A percentile compares a stretch with the other conserved stretches of the same genome.
Conservation (phyloP, 2,888 invertebrate species). For the Prosapia bicincta region DNA sequence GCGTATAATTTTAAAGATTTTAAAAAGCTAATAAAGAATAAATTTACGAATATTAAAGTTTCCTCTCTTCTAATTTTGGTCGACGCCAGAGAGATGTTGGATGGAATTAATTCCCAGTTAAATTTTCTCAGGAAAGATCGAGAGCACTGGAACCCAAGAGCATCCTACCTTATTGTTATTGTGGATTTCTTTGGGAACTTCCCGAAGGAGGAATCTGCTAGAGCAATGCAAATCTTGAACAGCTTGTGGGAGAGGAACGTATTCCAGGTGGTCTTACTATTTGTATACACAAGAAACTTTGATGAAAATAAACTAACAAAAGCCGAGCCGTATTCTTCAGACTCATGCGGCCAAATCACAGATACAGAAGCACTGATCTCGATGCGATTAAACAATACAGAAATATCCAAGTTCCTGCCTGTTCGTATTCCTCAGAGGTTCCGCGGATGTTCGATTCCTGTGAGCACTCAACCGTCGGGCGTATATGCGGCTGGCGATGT, state of each 20-base stretch:
- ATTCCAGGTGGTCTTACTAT: background rate
- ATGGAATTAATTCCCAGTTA: background rate
- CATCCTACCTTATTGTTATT: background rate
- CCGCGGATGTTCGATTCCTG: background rate
- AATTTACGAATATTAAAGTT: background rate
- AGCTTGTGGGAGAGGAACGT: background rate
- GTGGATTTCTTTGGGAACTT: background rate
- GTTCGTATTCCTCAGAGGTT: background rate
- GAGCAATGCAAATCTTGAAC: background rate
- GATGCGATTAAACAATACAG: background rate
- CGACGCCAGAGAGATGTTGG: background rate
- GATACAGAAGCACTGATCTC: background rate
- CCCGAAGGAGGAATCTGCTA: background rate
- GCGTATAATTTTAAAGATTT: background rate
- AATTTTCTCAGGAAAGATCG: background rate
- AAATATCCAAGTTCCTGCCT: background rate
- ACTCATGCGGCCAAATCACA: background rate
- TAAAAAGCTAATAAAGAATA: background rate
- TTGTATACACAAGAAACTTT: background rate
- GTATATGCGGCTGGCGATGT: background rate
- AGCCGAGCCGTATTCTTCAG: background rate
- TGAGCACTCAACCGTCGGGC: background rate
- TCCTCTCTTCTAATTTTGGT: background rate
- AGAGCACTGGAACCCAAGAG: background rate
- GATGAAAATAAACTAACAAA: background rate